These are phyloP conservation scores for Tiphia femorata DNA, from an alignment of 2,888 invertebrate species.

Conservation along the genomic window DNA sequence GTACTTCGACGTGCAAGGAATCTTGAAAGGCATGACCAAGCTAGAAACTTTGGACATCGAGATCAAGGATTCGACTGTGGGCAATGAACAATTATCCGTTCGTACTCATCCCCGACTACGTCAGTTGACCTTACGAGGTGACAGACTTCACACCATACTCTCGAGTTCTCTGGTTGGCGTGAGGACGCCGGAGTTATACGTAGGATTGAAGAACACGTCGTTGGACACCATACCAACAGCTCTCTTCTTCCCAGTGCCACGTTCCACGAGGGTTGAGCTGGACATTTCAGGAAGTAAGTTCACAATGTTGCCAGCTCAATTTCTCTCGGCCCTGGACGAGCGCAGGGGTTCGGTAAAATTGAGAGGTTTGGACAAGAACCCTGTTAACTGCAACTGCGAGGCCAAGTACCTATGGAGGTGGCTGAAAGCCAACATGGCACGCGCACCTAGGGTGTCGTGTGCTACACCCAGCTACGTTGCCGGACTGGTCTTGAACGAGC, in stretches of 20 bases:
- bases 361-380: slow-evolving; percentile 82
- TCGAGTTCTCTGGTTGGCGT: slow-evolving; percentile 88
- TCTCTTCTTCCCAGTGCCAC: slow-evolving; percentile 87
- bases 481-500: slow-evolving; percentile 79
- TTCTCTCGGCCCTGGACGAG: slow-evolving; percentile 86
- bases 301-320: slow-evolving; percentile 81
- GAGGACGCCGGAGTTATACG: slow-evolving; percentile 78
- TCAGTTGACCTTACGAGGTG: slow-evolving; percentile 81
- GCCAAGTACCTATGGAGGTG: slow-evolving; percentile 84
- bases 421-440: slow-evolving; percentile 72
- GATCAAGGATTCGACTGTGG: slow-evolving; percentile 85
- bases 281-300: slow-evolving; percentile 86
- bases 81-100: slow-evolving; percentile 85
- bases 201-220: slow-evolving; percentile 87
- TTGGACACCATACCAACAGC: slow-evolving; percentile 83
- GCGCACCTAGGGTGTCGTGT: slow-evolving; percentile 72
- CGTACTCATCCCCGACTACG: slow-evolving; percentile 83
- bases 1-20: slow-evolving; percentile 87
- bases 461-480: slow-evolving; percentile 78
- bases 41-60: slow-evolving; percentile 86
- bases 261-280: slow-evolving; percentile 84
- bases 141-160: slow-evolving; percentile 81
- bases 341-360: slow-evolving; percentile 81
- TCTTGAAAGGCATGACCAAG: slow-evolving; percentile 81
- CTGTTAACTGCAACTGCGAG: slow-evolving; percentile 88